Evolutionary conservation across 2,797 vertebrate genomes (phyloP).

Genomic region (Xerus rutilus): DNA sequence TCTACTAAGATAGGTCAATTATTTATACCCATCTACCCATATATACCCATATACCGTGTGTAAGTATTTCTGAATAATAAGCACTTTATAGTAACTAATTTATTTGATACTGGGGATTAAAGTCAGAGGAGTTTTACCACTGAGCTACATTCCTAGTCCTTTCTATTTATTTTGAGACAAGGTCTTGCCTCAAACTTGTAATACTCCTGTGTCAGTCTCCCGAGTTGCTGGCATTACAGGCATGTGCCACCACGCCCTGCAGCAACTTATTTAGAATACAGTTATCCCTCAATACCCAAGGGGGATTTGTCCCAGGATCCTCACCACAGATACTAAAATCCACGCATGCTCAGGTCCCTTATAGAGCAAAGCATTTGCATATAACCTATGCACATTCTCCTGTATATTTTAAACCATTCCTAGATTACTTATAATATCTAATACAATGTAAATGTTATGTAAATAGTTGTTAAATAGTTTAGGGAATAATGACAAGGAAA

Average conservation of each 20-base stretch:
- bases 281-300: background rate
- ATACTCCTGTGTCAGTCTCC: too few relatives aligned
- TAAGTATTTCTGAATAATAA: background rate
- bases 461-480: background rate
- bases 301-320: background rate
- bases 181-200: too few relatives aligned
- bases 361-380: background rate
- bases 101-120: background rate
- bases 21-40: background rate
- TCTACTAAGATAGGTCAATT: slow-evolving; percentile 8
- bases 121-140: too few relatives aligned
- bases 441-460: background rate
- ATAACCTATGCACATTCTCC: background rate
- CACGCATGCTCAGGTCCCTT: background rate
- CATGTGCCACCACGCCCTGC: too few relatives aligned
- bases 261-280: background rate
- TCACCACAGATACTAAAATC: background rate
- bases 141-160: too few relatives aligned
- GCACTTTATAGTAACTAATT: slow-evolving; percentile 5
- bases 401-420: background rate
- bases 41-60: background rate
- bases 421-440: background rate
- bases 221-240: too few relatives aligned
- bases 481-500: background rate
- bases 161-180: too few relatives aligned